A percentile compares a stretch with the other conserved stretches of the same genome.
Conservation (phyloP, 2,113 vertebrate species). For the Silurus glanis region DNA sequence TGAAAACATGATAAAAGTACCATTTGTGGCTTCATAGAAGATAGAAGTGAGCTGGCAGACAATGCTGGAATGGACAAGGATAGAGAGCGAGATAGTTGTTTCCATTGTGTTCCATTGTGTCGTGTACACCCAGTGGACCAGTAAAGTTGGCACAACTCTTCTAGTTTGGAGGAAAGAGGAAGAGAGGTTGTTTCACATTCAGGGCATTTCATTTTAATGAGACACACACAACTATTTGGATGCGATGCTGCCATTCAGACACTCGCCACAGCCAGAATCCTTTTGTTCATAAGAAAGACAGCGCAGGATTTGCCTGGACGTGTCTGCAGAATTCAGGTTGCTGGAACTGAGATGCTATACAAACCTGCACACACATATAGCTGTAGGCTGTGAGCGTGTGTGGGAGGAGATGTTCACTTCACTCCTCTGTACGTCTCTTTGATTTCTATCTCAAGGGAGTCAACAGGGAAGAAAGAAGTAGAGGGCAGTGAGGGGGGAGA, state of each 20-base stretch:
- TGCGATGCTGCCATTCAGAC: not conserved
- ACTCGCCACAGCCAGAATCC: not conserved
- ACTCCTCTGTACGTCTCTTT: constrained; percentile 38
- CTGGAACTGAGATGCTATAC: not conserved
- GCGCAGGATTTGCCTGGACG: not conserved
- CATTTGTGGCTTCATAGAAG: not conserved
- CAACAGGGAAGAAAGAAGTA: not conserved
- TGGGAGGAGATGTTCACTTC: constrained; percentile 51
- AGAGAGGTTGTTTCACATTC: constrained; percentile 13
- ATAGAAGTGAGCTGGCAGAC: constrained; percentile 4
- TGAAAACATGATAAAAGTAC: constrained; percentile 18
- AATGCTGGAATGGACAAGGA: not conserved
- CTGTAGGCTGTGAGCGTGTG: constrained; percentile 50
- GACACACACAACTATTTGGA: not conserved
- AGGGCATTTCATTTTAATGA: constrained; percentile 28
- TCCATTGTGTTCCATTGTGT: constrained; percentile 6
- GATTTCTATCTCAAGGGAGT: constrained; percentile 13
- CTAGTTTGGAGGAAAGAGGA: constrained; percentile 24
- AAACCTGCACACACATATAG: constrained; percentile 27
- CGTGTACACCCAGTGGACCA: not conserved
- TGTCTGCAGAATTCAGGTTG: constrained; percentile 11
- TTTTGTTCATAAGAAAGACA: not conserved
- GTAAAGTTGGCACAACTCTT: constrained; percentile 34
- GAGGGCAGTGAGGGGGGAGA: constrained; percentile 9
- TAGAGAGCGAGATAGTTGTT: not conserved